Evolutionary conservation across 2,888 invertebrate species (phyloP), one percentile per base, ranked within the genome.

Genomic region (Drosophila emarginata): DNA sequence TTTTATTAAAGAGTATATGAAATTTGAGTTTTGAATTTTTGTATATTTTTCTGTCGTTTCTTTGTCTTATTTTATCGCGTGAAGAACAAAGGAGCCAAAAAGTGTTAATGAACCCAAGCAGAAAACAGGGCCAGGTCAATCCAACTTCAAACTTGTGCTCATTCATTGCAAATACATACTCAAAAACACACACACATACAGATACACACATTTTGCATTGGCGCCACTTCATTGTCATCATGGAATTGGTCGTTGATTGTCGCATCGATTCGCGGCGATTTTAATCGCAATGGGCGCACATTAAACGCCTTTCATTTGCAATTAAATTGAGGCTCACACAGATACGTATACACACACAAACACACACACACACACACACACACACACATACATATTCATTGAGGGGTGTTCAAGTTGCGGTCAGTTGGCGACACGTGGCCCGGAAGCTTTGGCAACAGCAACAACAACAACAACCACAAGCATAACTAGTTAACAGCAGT

Each of bases 241-340:
- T 83, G 71, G 85, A 81, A 70, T 78, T 67, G 61, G 61, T 61
- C 67, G 74, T 78, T 79, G 85, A 81, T 78, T 81, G 74, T 80
- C 71, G 72, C 80, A 76, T 79, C 76, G 79, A 80, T 83, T 86
- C 79, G 83, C 83, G 71, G 79, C 80, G 86, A 86, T 82, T 85
- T 81, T 74, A 85, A 85, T 85, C 80, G 80, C 82, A 79, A 70
- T 68, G 72, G 77, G 68, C 69, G 69, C 69, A 61, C 68, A 79
- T 84, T 87, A 87, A 84, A 88, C 82, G 88, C 86, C 84, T 82
- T 87, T 78, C 80, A 82, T 86, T 88, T 88, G 88, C 88, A 87
- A 87, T 87, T 84, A 87, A 77, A 84, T 82, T 75, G 72, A 69
- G 65, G 72, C 54, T 23, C 58, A 56, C 56, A 64, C 53, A 65